Evolutionary conservation across 1,140 invertebrate genomes (phyloP), one percentile per base, ranked within the genome.

Genomic region (Papilio glaucus): DNA sequence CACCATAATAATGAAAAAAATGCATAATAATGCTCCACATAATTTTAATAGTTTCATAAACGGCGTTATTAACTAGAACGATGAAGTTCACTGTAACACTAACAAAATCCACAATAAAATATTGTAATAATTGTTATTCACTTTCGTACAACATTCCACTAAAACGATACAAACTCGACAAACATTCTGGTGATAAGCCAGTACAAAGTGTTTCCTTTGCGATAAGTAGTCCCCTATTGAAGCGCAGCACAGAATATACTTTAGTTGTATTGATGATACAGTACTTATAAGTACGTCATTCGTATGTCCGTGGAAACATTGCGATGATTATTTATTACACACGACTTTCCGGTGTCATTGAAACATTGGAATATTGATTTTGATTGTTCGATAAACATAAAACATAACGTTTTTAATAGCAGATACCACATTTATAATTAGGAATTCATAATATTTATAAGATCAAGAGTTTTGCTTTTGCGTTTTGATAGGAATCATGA

Each of bases 141-240:
- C 45, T 18, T 49, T 10, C 10, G 15, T 18, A 49, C 45, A 49
- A 49, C 45, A 49, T 49, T 49, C 15, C 21, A 21, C 15, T 49
- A 49, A 49, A 49, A 4, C 15, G 13, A 8, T 9, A 21, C 15
- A 21, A 49, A 9, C 18, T 21, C 18, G 15, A 49, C 45, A 18
- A 49, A 49, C 45, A 21, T 21, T 49, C 45, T 21, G 2, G 15
- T 4, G 45, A 49, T 49, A 49, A 49, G 45, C 41, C n/a, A n/a
- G n/a, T n/a, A 45, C 41, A 21, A 49, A 49, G 21, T 49, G 45
- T 45, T 45, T 45, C n/a, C n/a, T 13, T 49, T 49, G 45, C 45
- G 45, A 49, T 49, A 49, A 49, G 21, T 49, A 0, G 18, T 24
- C 45, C 45, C 45, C 45, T 49, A 49, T 21, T 49, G 18, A 49